Conservation (phyloP, 2,797 vertebrate species). For the Cuniculus paca region DNA sequence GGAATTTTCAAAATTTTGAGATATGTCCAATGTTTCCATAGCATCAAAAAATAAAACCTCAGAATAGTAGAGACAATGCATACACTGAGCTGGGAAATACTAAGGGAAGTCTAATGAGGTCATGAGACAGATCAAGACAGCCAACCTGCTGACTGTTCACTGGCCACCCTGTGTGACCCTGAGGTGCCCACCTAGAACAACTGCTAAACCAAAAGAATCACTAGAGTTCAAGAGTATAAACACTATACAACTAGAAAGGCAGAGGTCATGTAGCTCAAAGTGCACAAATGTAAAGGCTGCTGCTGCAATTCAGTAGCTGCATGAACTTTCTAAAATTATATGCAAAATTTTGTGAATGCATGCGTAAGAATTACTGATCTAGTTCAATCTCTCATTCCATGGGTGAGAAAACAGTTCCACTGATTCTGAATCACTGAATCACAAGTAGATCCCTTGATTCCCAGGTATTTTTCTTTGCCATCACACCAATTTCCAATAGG, state of each 20-base stretch:
- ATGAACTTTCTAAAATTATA: not conserved
- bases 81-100: conserved; percentile 10
- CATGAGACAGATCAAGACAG: conserved; percentile 50
- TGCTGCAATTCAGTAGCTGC: not conserved
- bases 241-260: not conserved
- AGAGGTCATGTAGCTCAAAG: not conserved
- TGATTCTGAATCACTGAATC: not conserved
- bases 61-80: not conserved
- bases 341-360: not conserved
- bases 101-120: conserved; percentile 24
- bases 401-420: not conserved
- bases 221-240: not conserved
- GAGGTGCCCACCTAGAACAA: not conserved
- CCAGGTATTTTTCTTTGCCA: conserved; percentile 16
- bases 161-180: conserved; percentile 9
- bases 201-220: conserved; percentile 24
- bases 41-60: conserved; percentile 41
- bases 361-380: not conserved
- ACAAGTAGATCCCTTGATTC: not conserved
- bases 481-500: not conserved
- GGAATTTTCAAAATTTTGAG: conserved; percentile 20
- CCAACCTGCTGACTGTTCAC: conserved; percentile 10
- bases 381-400: not conserved
- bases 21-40: conserved; percentile 25
- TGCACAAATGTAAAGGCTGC: not conserved